Conservation (phyloP, 1,140 invertebrate genomes). For the Neuroterus valhalla region DNA sequence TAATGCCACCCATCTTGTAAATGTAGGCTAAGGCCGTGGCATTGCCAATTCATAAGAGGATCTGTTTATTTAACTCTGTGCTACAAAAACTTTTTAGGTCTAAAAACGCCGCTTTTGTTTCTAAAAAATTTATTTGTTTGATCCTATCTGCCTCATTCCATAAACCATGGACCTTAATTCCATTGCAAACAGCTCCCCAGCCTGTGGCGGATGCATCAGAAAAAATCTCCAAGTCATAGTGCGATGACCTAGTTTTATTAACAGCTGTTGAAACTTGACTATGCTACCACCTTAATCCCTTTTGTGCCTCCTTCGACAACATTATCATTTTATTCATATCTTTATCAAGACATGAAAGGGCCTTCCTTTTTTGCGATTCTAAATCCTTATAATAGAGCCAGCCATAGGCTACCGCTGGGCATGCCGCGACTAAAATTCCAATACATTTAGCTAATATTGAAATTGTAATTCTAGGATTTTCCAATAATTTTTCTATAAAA, state of each 20-base stretch:
- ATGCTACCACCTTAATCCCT: slow-evolving; percentile 1
- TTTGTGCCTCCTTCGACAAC: neutral
- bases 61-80: neutral
- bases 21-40: slow-evolving; percentile 51
- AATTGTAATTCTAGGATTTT: too few relatives aligned
- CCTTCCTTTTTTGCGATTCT: neutral
- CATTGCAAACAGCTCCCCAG: neutral
- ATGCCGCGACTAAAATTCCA: too few relatives aligned
- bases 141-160: neutral
- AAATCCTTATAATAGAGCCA: too few relatives aligned
- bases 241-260: slow-evolving; percentile 15
- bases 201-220: too few relatives aligned
- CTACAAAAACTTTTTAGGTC: neutral
- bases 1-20: slow-evolving; percentile 53
- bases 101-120: slow-evolving; percentile 3
- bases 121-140: slow-evolving; percentile 15
- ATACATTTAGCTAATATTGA: too few relatives aligned
- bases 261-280: neutral
- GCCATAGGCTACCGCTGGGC: too few relatives aligned
- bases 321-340: neutral
- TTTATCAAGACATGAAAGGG: neutral
- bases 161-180: neutral
- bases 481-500: too few relatives aligned
- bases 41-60: slow-evolving; percentile 53
- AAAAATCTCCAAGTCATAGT: too few relatives aligned